A percentile compares a stretch with the other conserved stretches of the same genome.
These are phyloP conservation scores for Chrysopilus asiliformis DNA, from an alignment of 2,888 invertebrate species.

Conservation along the genomic window DNA sequence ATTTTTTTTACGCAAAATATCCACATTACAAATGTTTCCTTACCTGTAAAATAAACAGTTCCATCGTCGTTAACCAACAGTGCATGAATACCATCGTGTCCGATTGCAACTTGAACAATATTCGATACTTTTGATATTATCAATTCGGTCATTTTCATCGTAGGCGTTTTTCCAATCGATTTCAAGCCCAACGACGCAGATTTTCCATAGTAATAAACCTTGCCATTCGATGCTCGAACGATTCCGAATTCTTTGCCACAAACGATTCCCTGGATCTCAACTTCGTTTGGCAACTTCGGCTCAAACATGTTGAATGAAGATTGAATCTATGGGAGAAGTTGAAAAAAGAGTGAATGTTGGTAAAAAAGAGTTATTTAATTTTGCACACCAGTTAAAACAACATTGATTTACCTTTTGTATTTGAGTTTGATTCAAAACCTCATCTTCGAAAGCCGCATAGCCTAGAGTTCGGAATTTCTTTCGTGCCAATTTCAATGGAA, in stretches of 20 bases:
- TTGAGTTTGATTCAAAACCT: conserved; percentile 37
- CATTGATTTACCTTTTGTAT: conserved; percentile 25
- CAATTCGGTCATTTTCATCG: conserved; percentile 38
- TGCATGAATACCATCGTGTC: conserved; percentile 89
- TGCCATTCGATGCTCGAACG: conserved; percentile 70
- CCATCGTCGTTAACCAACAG: conserved; percentile 88
- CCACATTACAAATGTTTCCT: neutral
- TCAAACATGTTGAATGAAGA: conserved; percentile 44
- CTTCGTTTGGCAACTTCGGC: conserved; percentile 51
- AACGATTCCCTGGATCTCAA: conserved; percentile 62
- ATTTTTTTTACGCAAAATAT: neutral
- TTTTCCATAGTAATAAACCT: conserved; percentile 81
- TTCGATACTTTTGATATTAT: conserved; percentile 58
- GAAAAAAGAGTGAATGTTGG: too few species aligned
- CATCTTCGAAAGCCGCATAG: conserved; percentile 56
- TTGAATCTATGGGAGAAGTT: conserved; percentile 39
- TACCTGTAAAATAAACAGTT: conserved; percentile 62
- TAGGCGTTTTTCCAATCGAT: conserved; percentile 32
- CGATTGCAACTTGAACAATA: conserved; percentile 67
- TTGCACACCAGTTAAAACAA: neutral
- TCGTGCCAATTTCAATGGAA: conserved; percentile 62
- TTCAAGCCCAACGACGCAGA: conserved; percentile 77
- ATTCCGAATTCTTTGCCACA: conserved; percentile 87
- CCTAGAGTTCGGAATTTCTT: conserved; percentile 69
- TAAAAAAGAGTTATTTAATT: conserved; percentile 2